Evolutionary conservation across 2,888 invertebrate species (phyloP).

Genomic region (Parthenolecanium corni): DNA sequence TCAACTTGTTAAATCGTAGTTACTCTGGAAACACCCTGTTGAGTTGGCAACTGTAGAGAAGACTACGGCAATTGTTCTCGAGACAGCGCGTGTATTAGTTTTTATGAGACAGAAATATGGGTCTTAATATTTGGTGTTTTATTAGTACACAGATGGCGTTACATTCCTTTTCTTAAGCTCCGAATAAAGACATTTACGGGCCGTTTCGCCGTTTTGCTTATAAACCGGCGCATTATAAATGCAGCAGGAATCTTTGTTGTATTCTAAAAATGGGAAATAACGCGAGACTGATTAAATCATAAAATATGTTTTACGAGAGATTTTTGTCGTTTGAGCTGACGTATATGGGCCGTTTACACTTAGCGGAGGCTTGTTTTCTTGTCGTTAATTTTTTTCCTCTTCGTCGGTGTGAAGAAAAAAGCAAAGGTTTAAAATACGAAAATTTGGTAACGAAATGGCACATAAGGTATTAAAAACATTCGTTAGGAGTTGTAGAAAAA

Average conservation of each 20-base stretch:
- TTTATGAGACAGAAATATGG: constrained; percentile 27
- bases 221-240: not conserved
- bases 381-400: not conserved
- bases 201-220: not conserved
- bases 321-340: not conserved
- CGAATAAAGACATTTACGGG: constrained; percentile 22
- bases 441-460: no score
- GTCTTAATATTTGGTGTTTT: constrained; percentile 25
- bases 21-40: no score
- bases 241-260: constrained; percentile 6
- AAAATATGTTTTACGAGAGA: constrained; percentile 27
- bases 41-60: no score
- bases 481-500: no score
- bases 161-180: constrained; percentile 14
- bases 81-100: constrained; percentile 21
- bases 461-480: no score
- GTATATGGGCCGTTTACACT: constrained; percentile 1
- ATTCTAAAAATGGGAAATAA: constrained; percentile 20
- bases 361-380: not conserved
- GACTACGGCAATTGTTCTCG: no score
- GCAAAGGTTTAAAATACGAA: no score
- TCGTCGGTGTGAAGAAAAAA: not conserved
- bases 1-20: no score
- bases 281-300: constrained; percentile 20
- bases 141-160: constrained; percentile 28